Conservation (phyloP, 2,113 vertebrate species). For the Otolemur garnettii region DNA sequence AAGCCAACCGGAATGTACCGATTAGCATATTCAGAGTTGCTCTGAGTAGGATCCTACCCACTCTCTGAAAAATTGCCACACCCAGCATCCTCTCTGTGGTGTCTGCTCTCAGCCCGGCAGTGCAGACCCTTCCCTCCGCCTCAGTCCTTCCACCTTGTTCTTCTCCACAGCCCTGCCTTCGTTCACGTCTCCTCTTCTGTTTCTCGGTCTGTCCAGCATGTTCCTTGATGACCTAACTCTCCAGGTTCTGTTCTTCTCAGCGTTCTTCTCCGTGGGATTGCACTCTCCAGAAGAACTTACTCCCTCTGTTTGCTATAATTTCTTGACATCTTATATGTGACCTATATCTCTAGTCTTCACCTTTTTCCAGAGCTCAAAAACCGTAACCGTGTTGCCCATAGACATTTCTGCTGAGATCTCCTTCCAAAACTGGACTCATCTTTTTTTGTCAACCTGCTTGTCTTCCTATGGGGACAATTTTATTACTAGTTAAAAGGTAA, state of each 20-base stretch:
- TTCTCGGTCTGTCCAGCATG: background rate
- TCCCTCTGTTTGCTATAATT: background rate
- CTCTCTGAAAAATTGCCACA: too few species aligned
- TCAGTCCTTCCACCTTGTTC: too few species aligned
- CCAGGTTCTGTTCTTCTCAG: too few species aligned
- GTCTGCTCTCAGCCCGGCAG: background rate
- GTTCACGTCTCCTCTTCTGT: background rate
- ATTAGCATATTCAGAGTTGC: too few species aligned
- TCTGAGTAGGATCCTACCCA: background rate
- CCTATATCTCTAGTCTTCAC: background rate
- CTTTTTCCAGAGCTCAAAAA: background rate
- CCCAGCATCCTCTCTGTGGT: too few species aligned
- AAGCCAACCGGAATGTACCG: too few species aligned
- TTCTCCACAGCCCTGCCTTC: fast-evolving
- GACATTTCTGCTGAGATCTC: background rate
- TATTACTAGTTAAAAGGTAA: background rate
- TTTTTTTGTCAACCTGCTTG: background rate
- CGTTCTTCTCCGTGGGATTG: background rate
- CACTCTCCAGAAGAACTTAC: background rate
- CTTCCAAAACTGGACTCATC: background rate
- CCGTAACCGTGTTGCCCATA: fast-evolving
- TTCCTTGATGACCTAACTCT: background rate
- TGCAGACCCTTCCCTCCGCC: too few species aligned
- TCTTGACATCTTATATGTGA: background rate
- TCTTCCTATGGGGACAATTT: background rate